These are phyloP conservation scores for Thamnaconus septentrionalis DNA, from an alignment of 2,113 vertebrate genomes.

Conservation along the genomic window DNA sequence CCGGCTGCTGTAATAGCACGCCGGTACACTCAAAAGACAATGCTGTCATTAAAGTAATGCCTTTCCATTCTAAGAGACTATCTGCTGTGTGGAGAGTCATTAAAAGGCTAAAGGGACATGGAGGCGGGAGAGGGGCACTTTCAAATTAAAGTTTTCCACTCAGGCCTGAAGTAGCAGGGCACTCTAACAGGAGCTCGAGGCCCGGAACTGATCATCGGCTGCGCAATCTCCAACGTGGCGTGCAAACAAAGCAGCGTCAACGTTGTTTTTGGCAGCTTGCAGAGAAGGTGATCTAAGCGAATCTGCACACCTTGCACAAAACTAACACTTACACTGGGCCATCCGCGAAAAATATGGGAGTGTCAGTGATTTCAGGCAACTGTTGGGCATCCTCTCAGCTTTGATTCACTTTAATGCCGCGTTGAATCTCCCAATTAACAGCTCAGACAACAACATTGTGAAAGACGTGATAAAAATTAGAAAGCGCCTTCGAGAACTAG, in stretches of 20 bases:
- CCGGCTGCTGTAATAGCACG: constrained; percentile 22
- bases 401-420: constrained; percentile 41
- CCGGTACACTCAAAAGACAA: constrained; percentile 34
- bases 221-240: no score
- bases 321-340: constrained; percentile 37
- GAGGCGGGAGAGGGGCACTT: constrained; percentile 39
- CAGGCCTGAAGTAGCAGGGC: constrained; percentile 34
- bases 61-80: constrained; percentile 10
- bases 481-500: constrained; percentile 33
- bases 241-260: no score
- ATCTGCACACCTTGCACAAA: constrained; percentile 24
- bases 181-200: constrained; percentile 13
- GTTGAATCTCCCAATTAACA: constrained; percentile 37
- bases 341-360: no score
- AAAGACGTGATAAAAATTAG: constrained; percentile 10
- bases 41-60: constrained; percentile 40
- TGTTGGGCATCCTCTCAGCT: constrained; percentile 51
- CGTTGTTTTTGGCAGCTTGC: no score
- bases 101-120: constrained; percentile 17
- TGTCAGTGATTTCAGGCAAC: constrained; percentile 22
- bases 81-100: constrained; percentile 11
- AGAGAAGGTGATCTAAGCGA: no score
- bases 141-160: constrained; percentile 39
- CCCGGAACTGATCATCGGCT: no score
- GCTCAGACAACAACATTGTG: constrained; percentile 10